A percentile compares a stretch with the other conserved stretches of the same genome.
Evolutionary conservation across 1,140 invertebrate genomes (phyloP).

Genomic region (Tetramorium simillimum): DNA sequence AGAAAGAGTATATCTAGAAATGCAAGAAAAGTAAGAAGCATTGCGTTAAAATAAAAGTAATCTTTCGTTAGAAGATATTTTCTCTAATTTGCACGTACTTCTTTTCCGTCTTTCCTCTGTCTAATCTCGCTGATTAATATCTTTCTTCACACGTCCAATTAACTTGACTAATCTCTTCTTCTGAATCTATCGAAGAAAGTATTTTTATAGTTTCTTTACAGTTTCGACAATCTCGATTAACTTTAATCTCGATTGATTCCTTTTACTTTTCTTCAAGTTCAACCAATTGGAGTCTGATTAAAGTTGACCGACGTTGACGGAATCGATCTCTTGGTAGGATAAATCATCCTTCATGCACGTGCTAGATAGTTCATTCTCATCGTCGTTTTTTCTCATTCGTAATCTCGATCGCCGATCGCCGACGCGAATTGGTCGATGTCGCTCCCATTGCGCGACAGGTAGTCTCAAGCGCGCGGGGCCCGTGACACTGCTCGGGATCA

Average conservation of each 20-base stretch:
- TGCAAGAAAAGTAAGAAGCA: slow-evolving; percentile 37
- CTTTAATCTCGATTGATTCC: background rate
- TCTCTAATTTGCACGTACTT: slow-evolving; percentile 31
- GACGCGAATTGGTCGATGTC: slow-evolving; percentile 55
- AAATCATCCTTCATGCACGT: slow-evolving; percentile 55
- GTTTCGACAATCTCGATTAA: background rate
- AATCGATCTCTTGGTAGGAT: slow-evolving; percentile 46
- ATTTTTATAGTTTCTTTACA: background rate
- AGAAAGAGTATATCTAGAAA: slow-evolving; percentile 34
- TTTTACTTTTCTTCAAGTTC: background rate
- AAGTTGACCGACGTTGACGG: slow-evolving; percentile 54
- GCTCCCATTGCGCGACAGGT: background rate
- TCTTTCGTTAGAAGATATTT: background rate
- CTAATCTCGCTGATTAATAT: background rate
- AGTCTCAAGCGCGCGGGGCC: background rate
- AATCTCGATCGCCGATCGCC: background rate
- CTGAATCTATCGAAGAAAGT: background rate
- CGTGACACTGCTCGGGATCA: slow-evolving; percentile 78
- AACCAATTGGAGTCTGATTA: slow-evolving; percentile 28
- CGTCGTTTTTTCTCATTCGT: background rate
- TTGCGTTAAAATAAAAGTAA: slow-evolving; percentile 3
- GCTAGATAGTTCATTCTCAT: slow-evolving; percentile 31
- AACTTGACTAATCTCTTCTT: slow-evolving; percentile 1
- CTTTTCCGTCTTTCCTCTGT: slow-evolving; percentile 3
- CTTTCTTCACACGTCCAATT: background rate